Base-by-base conservation (phyloP, 1,140 invertebrate genomes). In the Drosophila persimilis region DNA sequence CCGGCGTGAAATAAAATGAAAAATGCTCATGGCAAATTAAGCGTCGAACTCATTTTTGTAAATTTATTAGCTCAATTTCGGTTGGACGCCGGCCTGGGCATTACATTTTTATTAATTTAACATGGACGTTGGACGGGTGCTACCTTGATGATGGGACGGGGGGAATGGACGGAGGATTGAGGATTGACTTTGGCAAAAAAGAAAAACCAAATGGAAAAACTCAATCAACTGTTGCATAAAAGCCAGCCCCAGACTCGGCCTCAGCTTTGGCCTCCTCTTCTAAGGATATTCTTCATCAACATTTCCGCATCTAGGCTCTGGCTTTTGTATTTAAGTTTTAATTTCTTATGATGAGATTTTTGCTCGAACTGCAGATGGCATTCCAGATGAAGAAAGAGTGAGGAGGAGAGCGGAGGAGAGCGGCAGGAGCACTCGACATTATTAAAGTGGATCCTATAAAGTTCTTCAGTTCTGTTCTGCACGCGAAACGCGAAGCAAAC, bases 21-120 rank as follows among this genome's bases (percentile, higher is more conserved):
- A 85, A 85, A 85, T 86, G 81, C 81, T 85, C 69, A 83, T 88
- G 78, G 83, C 83, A 88, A 88, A 88, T 88, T 88, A 88, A 88
- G 83, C 83, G 75, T 76, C 84, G 83, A 88, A 88, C 83, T 88
- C 74, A 88, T 88, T 88, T 88, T 79, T 69, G 71, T 77, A 65
- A 86, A 88, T 86, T 88, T 88, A 88, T 88, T 88, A 77, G 83
- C 78, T 77, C 80, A 88, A 88, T 88, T 88, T 45, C 45, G 46
- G 71, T 43, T 44, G 62, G 54, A 44, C 52, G 20, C 35, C 26
- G 70, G 61, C 44, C 22, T 45, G 52, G 44, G 35, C 77, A 80
- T 86, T 80, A 85, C 73, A 81, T 86, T 85, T 86, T 85, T 79
- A 85, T 85, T 85, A 86, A 85, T 85, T 85, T 80, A 85, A 86